Evolutionary conservation across 2,113 vertebrate species (phyloP).

Genomic region (Acrocephalus kingi): DNA sequence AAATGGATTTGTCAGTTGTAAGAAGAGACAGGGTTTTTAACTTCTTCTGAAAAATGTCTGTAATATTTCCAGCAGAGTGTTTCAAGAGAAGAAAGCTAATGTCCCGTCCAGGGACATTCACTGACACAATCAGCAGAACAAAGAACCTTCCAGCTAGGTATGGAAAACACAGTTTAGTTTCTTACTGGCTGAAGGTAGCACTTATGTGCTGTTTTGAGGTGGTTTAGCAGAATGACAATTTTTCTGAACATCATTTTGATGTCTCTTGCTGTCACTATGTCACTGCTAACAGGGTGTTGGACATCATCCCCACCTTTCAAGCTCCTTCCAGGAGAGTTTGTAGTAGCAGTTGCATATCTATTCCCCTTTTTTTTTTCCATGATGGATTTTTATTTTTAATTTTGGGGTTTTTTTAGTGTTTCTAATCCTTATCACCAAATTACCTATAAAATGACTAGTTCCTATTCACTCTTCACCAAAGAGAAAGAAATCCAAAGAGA

Average conservation of each 20-base stretch:
- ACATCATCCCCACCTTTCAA: fast-evolving
- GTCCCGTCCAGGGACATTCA: neutral
- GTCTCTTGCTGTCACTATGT: neutral
- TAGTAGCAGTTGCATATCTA: fast-evolving
- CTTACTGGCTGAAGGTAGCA: neutral
- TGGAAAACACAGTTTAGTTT: neutral
- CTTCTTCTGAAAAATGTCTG: neutral
- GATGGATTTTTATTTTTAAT: neutral
- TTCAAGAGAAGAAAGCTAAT: neutral
- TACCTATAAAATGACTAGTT: neutral
- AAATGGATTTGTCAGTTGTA: neutral
- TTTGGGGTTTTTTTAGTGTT: fast-evolving
- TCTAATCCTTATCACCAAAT: neutral
- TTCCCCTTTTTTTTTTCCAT: neutral
- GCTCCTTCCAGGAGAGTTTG: neutral
- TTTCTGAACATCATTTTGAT: neutral
- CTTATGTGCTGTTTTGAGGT: neutral
- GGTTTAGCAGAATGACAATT: neutral
- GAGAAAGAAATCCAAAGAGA: too few species aligned
- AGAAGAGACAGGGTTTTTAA: fast-evolving
- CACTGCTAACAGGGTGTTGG: neutral
- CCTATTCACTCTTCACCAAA: neutral
- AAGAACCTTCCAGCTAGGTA: neutral
- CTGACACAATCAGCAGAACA: fast-evolving
- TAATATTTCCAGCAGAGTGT: neutral